These are phyloP conservation scores for Falco berigora DNA, from an alignment of 2,797 vertebrate genomes.

Conservation along the genomic window DNA sequence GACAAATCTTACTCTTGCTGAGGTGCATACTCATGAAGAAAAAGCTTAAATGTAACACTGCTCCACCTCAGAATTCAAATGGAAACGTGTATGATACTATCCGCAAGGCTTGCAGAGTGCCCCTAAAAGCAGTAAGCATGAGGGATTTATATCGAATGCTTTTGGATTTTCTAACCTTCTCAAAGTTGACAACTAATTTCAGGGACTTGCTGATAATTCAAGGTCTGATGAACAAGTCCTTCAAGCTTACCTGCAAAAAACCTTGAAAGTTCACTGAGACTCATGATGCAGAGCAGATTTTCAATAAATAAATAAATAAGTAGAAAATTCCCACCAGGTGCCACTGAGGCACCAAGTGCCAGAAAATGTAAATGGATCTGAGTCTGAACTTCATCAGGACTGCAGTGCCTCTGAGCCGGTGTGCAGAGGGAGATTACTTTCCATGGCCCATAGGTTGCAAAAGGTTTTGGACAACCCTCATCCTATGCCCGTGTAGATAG, in stretches of 20 bases:
- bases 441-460: not conserved
- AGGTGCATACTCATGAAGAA: not conserved
- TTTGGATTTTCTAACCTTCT: not conserved
- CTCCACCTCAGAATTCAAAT: not conserved
- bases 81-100: not conserved
- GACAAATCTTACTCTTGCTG: not conserved
- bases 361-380: not conserved
- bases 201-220: not conserved
- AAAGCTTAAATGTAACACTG: not conserved
- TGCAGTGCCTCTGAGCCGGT: not conserved
- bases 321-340: not conserved
- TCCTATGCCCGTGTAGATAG: not conserved
- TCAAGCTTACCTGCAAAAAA: slow-evolving; percentile 27
- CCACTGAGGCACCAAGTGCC: not conserved
- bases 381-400: not conserved
- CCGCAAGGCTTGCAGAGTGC: not conserved
- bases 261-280: not conserved
- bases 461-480: not conserved
- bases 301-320: not conserved
- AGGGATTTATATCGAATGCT: not conserved
- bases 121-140: not conserved
- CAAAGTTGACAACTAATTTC: not conserved
- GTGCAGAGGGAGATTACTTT: not conserved
- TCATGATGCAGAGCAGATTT: not conserved
- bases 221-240: slow-evolving; percentile 11